Percentiles rank a stretch among this genome's conserved stretches.
These are phyloP conservation scores for Parauchenoglanis punctatus DNA, from an alignment of 2,797 vertebrate species.

Conservation along the genomic window DNA sequence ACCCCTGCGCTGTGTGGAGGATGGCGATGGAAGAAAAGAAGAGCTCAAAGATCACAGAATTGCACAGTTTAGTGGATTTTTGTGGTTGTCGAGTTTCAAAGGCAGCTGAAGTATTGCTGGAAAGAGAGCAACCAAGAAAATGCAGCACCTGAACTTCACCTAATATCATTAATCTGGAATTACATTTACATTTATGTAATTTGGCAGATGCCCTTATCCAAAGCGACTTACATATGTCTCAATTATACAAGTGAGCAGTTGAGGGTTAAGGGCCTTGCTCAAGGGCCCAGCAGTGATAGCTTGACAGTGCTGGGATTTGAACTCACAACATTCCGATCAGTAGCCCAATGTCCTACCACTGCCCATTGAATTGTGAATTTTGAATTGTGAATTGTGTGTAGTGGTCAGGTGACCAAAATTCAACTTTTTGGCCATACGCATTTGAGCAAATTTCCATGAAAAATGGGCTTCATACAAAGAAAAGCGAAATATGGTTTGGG, in stretches of 20 bases:
- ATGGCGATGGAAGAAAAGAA: background rate
- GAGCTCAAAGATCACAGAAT: background rate
- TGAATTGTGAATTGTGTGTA: background rate
- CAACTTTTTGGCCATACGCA: background rate
- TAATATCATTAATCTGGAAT: background rate
- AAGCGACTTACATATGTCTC: too few relatives aligned
- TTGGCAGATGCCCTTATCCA: too few relatives aligned
- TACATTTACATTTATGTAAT: background rate
- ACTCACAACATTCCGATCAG: too few relatives aligned
- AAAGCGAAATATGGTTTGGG: background rate
- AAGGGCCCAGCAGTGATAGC: too few relatives aligned
- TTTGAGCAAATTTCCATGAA: background rate
- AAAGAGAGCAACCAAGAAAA: background rate
- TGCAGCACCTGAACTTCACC: conserved; percentile 10
- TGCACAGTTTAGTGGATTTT: background rate
- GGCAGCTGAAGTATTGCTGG: background rate
- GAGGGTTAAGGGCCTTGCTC: too few relatives aligned
- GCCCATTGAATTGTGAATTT: too few relatives aligned
- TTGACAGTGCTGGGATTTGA: too few relatives aligned
- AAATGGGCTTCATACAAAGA: conserved; percentile 4
- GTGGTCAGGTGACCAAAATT: background rate
- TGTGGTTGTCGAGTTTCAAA: background rate
- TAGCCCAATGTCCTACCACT: too few relatives aligned
- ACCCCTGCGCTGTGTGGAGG: background rate
- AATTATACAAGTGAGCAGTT: too few relatives aligned